Evolutionary conservation across 2,888 invertebrate genomes (phyloP).

Genomic region (Pollenia labialis): DNA sequence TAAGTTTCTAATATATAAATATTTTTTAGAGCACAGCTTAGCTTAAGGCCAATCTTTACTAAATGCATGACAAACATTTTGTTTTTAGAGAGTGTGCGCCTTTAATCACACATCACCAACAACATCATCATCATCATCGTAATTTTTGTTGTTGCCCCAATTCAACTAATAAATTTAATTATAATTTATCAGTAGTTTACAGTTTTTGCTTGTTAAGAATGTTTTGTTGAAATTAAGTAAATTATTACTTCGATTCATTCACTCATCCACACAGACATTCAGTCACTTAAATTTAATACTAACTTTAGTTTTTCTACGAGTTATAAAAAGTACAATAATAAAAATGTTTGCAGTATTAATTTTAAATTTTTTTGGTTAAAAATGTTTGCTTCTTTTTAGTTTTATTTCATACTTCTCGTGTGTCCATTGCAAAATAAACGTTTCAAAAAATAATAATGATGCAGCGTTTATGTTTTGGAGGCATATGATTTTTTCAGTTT

Average conservation of each 20-base stretch:
- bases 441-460: conserved; percentile 57
- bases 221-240: conserved; percentile 45
- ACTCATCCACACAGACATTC: background rate
- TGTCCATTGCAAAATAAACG: conserved; percentile 57
- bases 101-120: conserved; percentile 33
- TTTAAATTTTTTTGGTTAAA: conserved; percentile 32
- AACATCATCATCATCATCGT: background rate
- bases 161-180: conserved; percentile 59
- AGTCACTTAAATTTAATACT: conserved; percentile 6
- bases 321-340: conserved; percentile 3
- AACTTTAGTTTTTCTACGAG: background rate
- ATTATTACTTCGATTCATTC: conserved; percentile 16
- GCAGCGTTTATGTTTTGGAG: conserved; percentile 53
- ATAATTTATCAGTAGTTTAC: conserved; percentile 16
- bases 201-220: conserved; percentile 44
- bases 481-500: conserved; percentile 43
- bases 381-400: conserved; percentile 22
- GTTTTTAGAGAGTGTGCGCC: background rate
- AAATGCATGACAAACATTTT: background rate
- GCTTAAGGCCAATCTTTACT: background rate
- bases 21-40: background rate
- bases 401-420: conserved; percentile 22
- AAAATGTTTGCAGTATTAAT: conserved; percentile 21
- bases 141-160: conserved; percentile 27
- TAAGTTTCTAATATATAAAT: background rate